Evolutionary conservation across 2,113 vertebrate genomes (phyloP), one percentile per base, ranked within the genome.

Genomic region (Ploceus nigricollis): DNA sequence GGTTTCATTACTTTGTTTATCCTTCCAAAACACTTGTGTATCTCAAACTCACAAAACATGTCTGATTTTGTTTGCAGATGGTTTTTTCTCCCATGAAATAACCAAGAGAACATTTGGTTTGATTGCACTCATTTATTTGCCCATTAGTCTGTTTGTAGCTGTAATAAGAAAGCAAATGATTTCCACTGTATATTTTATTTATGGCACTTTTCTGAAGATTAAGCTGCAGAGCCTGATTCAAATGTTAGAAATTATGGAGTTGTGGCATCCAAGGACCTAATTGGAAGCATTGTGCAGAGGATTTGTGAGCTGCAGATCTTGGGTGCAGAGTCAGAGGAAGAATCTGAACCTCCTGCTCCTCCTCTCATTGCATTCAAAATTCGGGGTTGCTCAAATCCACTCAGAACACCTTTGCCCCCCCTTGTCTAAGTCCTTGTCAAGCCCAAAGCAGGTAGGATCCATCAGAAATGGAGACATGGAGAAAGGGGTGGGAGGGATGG

Each of bases 151-250:
- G 82, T 93, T 92, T 96, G 93, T 78, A 71, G 82, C 86, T 95
- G 89, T 48, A 96, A 95, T 86, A 94, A 92, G 82, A 83, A 86
- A 94, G 88, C 40, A 89, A 96, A 95, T 57, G 5, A 82, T 93
- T 93, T 87, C 65, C 69, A 60, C 89, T 45, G 57, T 89, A 87
- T 96, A 89, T 96, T 95, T 94, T 95, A 96, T 96, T 96, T 95
- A 94, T 95, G 77, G 45, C 70, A 65, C 68, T 89, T 89, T 44
- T 92, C 91, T 75, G 80, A 39, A 58, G 27, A 51, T 39, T 45
- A 65, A 84, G 86, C 68, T 80, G 63, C 47, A 70, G 35, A 91
- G 35, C 27, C 66, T 65, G 65, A 95, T 73, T 79, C 60, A 66
- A 76, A 82, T 6, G 14, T 37, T 80, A 58, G 58, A 95, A 89